A percentile compares a stretch with the other conserved stretches of the same genome.
Evolutionary conservation across 2,888 invertebrate species (phyloP).

Genomic region (Anarsia innoxiella): DNA sequence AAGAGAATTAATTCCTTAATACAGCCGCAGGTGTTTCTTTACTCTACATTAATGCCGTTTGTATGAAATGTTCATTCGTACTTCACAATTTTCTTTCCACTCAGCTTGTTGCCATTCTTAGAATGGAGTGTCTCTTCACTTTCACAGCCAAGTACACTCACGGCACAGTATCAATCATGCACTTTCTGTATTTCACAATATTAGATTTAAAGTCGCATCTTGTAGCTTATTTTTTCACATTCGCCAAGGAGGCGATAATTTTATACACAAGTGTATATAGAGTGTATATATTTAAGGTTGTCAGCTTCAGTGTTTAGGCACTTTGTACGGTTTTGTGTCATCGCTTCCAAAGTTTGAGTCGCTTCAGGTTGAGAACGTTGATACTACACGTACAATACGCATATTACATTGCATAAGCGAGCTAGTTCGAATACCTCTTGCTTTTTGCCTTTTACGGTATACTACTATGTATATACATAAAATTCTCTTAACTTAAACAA

Average conservation of each 20-base stretch:
- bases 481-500: no score
- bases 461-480: no score
- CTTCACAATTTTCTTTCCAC: no score
- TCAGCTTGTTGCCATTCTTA: slow-evolving; percentile 43
- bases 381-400: not conserved
- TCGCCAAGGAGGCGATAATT: slow-evolving; percentile 16
- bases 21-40: no score
- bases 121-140: slow-evolving; percentile 31
- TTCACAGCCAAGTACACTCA: slow-evolving; percentile 26
- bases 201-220: no score
- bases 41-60: no score
- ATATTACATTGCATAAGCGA: no score
- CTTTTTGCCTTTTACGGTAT: no score
- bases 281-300: slow-evolving; percentile 23
- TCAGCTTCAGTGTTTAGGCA: slow-evolving; percentile 28
- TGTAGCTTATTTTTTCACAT: no score
- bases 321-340: slow-evolving; percentile 22
- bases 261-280: slow-evolving; percentile 26
- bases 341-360: slow-evolving; percentile 23
- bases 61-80: no score
- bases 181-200: slow-evolving; percentile 18
- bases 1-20: no score
- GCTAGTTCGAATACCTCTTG: no score
- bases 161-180: slow-evolving; percentile 20
- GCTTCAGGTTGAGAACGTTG: slow-evolving; percentile 9